Evolutionary conservation across 2,888 invertebrate genomes (phyloP).

Genomic region (Cataglyphis altisquamis): DNA sequence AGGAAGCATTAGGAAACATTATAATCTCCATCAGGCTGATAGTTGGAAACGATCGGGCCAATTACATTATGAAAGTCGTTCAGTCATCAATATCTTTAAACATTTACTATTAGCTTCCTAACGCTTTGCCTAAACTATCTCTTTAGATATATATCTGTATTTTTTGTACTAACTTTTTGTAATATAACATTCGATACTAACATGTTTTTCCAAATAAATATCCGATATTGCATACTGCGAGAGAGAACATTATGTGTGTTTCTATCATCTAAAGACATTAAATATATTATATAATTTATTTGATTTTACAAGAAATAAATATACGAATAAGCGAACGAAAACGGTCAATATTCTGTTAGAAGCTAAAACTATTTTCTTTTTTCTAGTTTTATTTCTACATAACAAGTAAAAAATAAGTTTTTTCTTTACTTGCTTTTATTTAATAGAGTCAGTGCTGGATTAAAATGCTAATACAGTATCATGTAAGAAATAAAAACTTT

Average conservation of each 20-base stretch:
- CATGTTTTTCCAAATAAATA: slow-evolving; percentile 79
- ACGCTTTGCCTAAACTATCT: slow-evolving; percentile 8
- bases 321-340: not conserved
- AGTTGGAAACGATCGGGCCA: slow-evolving; percentile 80
- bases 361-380: slow-evolving; percentile 18
- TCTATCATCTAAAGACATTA: not conserved
- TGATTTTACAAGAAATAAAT: not conserved
- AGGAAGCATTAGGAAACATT: slow-evolving; percentile 71
- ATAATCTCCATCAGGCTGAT: slow-evolving; percentile 74
- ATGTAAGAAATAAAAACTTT: not conserved
- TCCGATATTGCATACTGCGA: slow-evolving; percentile 49
- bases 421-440: not conserved
- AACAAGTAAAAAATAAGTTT: not conserved
- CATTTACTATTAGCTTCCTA: slow-evolving; percentile 32
- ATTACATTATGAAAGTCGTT: slow-evolving; percentile 73
- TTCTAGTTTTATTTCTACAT: not conserved
- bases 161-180: slow-evolving; percentile 83
- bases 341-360: not conserved
- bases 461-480: not conserved
- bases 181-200: slow-evolving; percentile 67
- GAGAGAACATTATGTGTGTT: slow-evolving; percentile 7
- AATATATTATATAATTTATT: not conserved
- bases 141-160: slow-evolving; percentile 76
- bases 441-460: not conserved
- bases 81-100: slow-evolving; percentile 71